phyloP scores from a whole-genome alignment of 1,140 invertebrate species.

The Caerostris darwini region DNA sequence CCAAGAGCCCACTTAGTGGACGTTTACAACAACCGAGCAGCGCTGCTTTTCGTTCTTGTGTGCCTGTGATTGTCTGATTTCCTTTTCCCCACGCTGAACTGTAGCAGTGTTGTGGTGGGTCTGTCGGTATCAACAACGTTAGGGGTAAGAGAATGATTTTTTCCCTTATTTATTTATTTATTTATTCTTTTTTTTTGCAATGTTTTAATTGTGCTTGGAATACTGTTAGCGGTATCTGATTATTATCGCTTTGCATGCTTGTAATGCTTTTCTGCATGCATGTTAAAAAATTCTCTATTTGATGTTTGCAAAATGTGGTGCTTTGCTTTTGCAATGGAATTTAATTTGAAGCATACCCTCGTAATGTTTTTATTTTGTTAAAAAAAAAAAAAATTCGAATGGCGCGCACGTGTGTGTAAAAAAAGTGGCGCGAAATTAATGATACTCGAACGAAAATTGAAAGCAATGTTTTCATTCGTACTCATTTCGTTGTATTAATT shows the following conservation, averaged over 20 bases:
- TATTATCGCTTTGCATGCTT: not conserved
- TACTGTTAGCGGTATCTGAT: not conserved
- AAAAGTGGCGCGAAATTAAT: too few species aligned
- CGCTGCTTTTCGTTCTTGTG: not conserved
- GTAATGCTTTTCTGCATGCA: not conserved
- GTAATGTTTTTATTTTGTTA: too few species aligned
- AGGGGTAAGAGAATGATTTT: slow-evolving; percentile 56
- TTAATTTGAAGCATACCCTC: too few species aligned
- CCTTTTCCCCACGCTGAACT: slow-evolving; percentile 46
- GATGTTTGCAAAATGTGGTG: too few species aligned
- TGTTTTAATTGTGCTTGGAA: slow-evolving; percentile 15
- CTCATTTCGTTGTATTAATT: too few species aligned
- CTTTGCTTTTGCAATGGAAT: too few species aligned
- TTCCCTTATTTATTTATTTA: not conserved
- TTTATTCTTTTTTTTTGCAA: not conserved
- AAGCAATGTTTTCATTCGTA: too few species aligned
- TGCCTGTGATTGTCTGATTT: not conserved
- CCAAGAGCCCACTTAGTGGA: not conserved
- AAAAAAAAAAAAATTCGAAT: too few species aligned
- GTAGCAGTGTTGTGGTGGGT: slow-evolving; percentile 21
- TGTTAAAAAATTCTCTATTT: too few species aligned
- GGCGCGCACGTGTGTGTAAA: too few species aligned
- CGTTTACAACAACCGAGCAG: too few species aligned
- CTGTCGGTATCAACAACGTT: slow-evolving; percentile 44
- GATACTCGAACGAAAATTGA: too few species aligned